phyloP scores from a whole-genome alignment of 1,140 invertebrate species.

The Brachionus koreanus region DNA sequence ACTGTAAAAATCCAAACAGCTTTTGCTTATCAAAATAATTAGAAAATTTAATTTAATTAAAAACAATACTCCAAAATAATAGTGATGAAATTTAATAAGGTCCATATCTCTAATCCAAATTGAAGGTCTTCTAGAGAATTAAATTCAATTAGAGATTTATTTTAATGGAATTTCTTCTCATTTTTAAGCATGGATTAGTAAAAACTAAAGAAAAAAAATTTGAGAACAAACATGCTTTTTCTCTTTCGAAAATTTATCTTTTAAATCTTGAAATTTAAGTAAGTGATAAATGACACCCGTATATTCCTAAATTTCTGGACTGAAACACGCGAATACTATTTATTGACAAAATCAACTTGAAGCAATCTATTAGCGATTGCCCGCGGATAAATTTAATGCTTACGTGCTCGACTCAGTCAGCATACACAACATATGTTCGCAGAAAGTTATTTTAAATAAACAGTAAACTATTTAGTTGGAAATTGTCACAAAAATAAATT shows the following conservation, averaged over 20 bases:
- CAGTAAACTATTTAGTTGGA: background rate
- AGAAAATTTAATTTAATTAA: slow-evolving; percentile 8
- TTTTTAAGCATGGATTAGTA: background rate
- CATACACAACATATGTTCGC: background rate
- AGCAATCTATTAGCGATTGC: background rate
- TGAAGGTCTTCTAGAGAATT: slow-evolving; percentile 1
- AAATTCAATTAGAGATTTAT: background rate
- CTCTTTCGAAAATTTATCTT: background rate
- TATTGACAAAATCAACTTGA: background rate
- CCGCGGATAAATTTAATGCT: background rate
- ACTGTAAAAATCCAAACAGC: background rate
- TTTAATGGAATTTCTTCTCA: background rate
- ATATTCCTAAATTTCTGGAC: background rate
- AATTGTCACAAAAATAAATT: background rate
- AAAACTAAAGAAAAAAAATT: background rate
- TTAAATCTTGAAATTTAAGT: background rate
- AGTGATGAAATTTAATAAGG: slow-evolving; percentile 1
- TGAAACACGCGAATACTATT: background rate
- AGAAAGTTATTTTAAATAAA: background rate
- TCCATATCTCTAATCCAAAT: background rate
- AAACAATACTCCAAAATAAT: background rate
- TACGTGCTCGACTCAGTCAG: background rate
- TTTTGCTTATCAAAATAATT: slow-evolving; percentile 7
- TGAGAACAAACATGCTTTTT: slow-evolving; percentile 8
- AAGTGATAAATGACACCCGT: slow-evolving; percentile 8